Conservation (phyloP, 2,888 invertebrate species). For the Folsomia candida region DNA sequence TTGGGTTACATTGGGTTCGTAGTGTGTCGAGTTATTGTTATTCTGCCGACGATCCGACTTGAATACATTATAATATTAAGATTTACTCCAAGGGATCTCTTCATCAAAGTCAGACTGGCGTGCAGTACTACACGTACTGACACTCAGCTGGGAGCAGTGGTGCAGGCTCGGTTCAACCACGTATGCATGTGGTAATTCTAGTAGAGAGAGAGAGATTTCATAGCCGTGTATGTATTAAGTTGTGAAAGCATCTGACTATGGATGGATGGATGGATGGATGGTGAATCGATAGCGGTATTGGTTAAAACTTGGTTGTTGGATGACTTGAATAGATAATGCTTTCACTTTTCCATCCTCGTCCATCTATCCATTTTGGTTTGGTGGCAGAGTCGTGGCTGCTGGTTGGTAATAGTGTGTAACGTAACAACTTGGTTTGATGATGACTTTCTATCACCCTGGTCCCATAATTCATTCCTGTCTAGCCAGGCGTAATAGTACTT, state of each 20-base stretch:
- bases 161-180: too few relatives aligned
- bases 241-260: neutral
- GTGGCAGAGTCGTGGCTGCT: too few relatives aligned
- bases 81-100: slow-evolving; percentile 19
- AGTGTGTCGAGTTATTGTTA: slow-evolving; percentile 15
- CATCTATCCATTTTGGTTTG: too few relatives aligned
- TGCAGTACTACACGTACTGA: neutral
- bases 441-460: neutral
- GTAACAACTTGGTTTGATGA: neutral
- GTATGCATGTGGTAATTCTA: too few relatives aligned
- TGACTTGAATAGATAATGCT: neutral
- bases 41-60: slow-evolving; percentile 10
- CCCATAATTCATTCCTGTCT: neutral
- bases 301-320: neutral
- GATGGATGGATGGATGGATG: neutral
- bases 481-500: too few relatives aligned
- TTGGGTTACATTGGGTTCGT: neutral
- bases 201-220: too few relatives aligned
- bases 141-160: too few relatives aligned
- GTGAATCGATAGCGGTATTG: neutral
- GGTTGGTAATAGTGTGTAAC: neutral
- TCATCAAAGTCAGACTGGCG: slow-evolving; percentile 13
- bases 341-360: neutral
- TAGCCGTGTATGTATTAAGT: neutral
- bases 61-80: slow-evolving; percentile 22